Evolutionary conservation across 2,888 invertebrate genomes (phyloP), one percentile per base, ranked within the genome.

Genomic region (Diachrysia chrysitis): DNA sequence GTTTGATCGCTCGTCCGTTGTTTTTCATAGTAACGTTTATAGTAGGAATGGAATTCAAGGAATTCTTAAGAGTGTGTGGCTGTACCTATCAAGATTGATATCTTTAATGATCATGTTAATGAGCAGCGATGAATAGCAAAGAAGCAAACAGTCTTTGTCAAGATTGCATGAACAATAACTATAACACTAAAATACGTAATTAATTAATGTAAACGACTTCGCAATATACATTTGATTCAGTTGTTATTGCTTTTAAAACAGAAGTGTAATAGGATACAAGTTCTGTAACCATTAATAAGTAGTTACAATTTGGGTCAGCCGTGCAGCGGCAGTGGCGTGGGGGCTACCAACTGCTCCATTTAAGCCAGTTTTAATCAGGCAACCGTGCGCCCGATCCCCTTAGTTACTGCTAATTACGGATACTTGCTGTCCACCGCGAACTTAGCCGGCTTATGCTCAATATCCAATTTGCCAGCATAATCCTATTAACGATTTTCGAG

Each of bases 361-460:
- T 93, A 92, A 93, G 90, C 91, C 93, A 86, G 89, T 91, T 92
- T 93, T 93, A 93, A 83, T 83, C 82, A 84, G 78, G 64, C 82
- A 78, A 70, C 63, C 84, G 85, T 80, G 80, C 71, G 74, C 78
- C 83, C 86, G 84, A 90, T 89, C 90, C 90, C 87, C 90, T 91
- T 90, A 92, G 90, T 92, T 92, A 90, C 91, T 93, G 91, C 92
- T 94, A 93, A 94, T 95, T 93, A 94, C 89, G 83, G 87, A 87
- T 89, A 90, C 90, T 91, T 89, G 89, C 89, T 87, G 92, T 91
- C 92, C 91, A 92, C 92, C 90, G 83, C 90, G 81, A 88, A 92
- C 91, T 93, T 92, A 90, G 83, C 83, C 76, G 87, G 92, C 89
- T 93, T 92, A 91, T 88, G 84, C 84, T 89, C 91, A 88, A 92